phyloP scores from a whole-genome alignment of 2,113 vertebrate genomes.

The Colossoma macropomum region DNA sequence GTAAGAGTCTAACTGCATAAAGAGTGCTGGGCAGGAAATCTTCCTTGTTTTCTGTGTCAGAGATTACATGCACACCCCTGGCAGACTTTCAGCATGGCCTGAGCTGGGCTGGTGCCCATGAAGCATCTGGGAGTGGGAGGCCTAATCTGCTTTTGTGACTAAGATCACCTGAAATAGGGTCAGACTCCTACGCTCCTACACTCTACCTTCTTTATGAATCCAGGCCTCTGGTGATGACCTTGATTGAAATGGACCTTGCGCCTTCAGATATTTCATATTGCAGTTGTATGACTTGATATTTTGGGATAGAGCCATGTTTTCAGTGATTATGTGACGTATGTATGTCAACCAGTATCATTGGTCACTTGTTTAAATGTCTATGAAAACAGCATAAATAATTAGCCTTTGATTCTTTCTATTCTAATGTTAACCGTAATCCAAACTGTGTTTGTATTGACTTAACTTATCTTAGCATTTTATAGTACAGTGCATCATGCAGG shows the following conservation, averaged over 20 bases:
- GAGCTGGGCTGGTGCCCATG: slow-evolving; percentile 8
- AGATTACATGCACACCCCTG: slow-evolving; percentile 1
- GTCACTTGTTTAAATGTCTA: not conserved
- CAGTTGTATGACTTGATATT: not conserved
- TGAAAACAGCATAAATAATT: not conserved
- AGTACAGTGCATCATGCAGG: no score
- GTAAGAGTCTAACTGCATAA: slow-evolving; percentile 6
- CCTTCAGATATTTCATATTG: no score
- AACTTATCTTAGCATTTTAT: no score
- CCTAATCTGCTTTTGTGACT: slow-evolving; percentile 27
- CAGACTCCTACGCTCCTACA: not conserved
- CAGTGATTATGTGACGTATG: not conserved
- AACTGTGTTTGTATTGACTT: not conserved
- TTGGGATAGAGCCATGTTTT: no score
- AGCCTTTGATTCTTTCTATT: not conserved
- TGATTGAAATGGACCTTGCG: not conserved
- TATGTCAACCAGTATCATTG: no score
- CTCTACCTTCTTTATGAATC: not conserved
- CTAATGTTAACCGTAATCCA: not conserved
- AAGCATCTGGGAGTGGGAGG: not conserved
- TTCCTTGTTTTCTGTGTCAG: not conserved
- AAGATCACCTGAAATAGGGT: slow-evolving; percentile 3
- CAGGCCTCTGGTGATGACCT: not conserved
- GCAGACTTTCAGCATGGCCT: not conserved
- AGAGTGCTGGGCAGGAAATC: slow-evolving; percentile 19